These are phyloP conservation scores for Cerceris rybyensis DNA, from an alignment of 2,888 invertebrate species.

Conservation along the genomic window DNA sequence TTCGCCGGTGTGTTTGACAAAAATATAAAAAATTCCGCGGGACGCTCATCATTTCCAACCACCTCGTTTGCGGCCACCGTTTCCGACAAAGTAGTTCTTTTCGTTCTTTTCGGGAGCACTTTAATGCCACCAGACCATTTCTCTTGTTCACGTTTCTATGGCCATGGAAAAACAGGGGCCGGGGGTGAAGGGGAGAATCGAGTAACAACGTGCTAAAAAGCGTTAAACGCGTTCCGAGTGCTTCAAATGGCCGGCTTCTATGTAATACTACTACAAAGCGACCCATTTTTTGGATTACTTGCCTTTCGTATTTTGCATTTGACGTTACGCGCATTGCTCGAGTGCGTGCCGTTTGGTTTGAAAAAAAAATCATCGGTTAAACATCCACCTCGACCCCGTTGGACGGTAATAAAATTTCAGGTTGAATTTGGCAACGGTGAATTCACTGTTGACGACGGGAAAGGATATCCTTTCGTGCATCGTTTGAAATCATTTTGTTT, in stretches of 20 bases:
- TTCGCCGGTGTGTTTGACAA: constrained; percentile 23
- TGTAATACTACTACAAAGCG: constrained; percentile 32
- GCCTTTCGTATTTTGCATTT: constrained; percentile 11
- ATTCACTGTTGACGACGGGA: too few species aligned
- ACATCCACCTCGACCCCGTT: too few species aligned
- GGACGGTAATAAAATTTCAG: too few species aligned
- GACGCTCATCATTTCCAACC: constrained; percentile 37
- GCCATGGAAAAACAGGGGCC: constrained; percentile 18
- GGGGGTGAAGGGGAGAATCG: constrained; percentile 19
- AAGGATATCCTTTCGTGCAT: too few species aligned
- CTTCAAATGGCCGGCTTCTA: constrained; percentile 28
- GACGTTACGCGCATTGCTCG: neutral
- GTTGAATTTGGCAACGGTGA: too few species aligned
- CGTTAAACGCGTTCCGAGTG: constrained; percentile 45
- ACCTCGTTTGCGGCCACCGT: constrained; percentile 11
- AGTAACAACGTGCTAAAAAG: constrained; percentile 48
- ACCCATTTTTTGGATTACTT: constrained; percentile 46
- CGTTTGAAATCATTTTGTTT: too few species aligned
- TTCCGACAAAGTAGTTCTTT: constrained; percentile 34
- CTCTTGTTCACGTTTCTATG: constrained; percentile 30
- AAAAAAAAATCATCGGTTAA: constrained; percentile 22
- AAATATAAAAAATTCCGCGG: constrained; percentile 43
- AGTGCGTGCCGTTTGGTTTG: neutral
- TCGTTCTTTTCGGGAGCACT: constrained; percentile 40
- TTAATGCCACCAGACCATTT: constrained; percentile 43